A percentile compares a stretch with the other conserved stretches of the same genome.
These are phyloP conservation scores for Esox lucius DNA, from an alignment of 2,797 vertebrate genomes.

Conservation along the genomic window DNA sequence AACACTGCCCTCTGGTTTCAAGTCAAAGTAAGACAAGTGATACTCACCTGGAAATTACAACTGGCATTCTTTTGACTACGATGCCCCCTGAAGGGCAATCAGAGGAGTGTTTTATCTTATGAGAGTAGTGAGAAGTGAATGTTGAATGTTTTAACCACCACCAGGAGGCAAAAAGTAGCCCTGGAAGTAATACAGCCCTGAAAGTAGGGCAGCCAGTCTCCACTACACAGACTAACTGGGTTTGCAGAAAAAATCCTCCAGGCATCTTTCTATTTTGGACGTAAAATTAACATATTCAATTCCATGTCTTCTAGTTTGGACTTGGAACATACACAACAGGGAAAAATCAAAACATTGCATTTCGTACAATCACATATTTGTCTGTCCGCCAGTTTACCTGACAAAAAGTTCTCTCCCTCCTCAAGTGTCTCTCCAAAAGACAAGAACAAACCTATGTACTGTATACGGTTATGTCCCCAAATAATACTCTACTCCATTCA, in stretches of 20 bases:
- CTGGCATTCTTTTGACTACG: background rate
- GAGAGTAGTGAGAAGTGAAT: rapidly evolving
- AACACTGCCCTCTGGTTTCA: slow-evolving; percentile 40
- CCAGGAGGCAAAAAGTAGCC: slow-evolving; percentile 58
- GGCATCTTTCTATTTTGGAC: background rate
- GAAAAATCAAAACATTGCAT: background rate
- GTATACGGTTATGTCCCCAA: background rate
- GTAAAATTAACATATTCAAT: background rate
- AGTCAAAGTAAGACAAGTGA: rapidly evolving
- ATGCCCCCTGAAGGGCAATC: slow-evolving; percentile 41
- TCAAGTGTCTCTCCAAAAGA: background rate
- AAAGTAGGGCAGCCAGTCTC: slow-evolving; percentile 64
- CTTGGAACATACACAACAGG: background rate
- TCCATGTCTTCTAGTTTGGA: background rate
- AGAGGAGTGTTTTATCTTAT: background rate
- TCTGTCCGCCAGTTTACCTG: background rate
- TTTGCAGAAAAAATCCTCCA: slow-evolving; percentile 17
- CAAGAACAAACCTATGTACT: background rate
- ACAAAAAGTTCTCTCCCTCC: background rate
- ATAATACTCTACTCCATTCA: too few species aligned
- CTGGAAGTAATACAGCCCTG: background rate
- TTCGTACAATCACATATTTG: background rate
- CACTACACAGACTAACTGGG: background rate
- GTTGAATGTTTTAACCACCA: slow-evolving; percentile 11
- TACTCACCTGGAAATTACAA: background rate